Evolutionary conservation across 2,888 invertebrate genomes (phyloP), one percentile per base, ranked within the genome.

Genomic region (Latheticus oryzae): DNA sequence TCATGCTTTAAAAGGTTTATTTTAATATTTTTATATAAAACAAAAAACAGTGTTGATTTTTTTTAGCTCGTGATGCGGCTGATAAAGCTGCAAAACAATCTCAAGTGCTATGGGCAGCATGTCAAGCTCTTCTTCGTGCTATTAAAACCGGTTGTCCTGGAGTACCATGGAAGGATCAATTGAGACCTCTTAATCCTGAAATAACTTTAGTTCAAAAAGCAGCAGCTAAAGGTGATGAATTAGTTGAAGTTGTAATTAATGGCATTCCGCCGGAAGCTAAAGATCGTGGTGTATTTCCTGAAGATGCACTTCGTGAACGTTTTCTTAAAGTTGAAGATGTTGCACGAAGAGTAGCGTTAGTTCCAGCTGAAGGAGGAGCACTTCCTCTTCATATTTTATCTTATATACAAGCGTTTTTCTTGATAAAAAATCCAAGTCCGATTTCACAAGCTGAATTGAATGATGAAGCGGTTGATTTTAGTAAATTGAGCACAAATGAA

Each of bases 101-200:
- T 0, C 95, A 96, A 78, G 86, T 93, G 16, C 82, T 97, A 64
- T 97, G 97, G 97, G 88, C 94, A 63, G 94, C 97, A 1, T 95
- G 94, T 70, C 94, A 96, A 72, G 88, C 94, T 1, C 81, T 97
- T 23, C 85, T 90, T 72, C 85, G 90, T 1, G 88, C 91, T 12
- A 85, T 96, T 3, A 84, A 87, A 56, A 80, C 82, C 9, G 85
- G 87, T 5, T 81, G 85, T 47, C 81, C 83, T 0, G 84, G 84
- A 33, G 75, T 80, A 21, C 77, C 83, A 37, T 82, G 83, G 79
- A 81, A 79, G 65, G 78, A 84, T 69, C 80, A 85, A 70, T 76
- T 87, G 76, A 78, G 85, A 74, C 84, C 89, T 1, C 76, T 90
- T 17, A 81, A 82, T 58, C 80, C 84, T 51, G 91, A 93, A 80